These are phyloP conservation scores for Epinotia nisella DNA, from an alignment of 2,888 invertebrate genomes.

Conservation along the genomic window DNA sequence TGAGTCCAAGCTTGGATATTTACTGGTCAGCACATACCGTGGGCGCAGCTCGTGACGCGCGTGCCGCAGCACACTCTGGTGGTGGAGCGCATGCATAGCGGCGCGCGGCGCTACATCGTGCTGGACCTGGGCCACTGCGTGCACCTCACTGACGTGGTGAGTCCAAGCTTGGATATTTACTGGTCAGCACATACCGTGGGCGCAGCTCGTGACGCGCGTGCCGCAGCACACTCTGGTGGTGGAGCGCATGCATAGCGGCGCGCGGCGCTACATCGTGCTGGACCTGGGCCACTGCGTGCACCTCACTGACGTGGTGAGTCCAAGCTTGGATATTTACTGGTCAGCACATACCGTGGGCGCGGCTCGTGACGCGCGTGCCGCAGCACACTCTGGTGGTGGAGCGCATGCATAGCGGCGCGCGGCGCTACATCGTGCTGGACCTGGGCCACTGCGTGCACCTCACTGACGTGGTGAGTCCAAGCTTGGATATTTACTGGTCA, in stretches of 20 bases:
- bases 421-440: conserved; percentile 96
- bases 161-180: conserved; percentile 47
- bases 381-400: conserved; percentile 95
- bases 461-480: conserved; percentile 89
- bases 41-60: conserved; percentile 91
- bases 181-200: conserved; percentile 91
- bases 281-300: conserved; percentile 95
- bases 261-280: conserved; percentile 94
- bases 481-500: too few relatives aligned
- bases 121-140: conserved; percentile 95
- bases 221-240: conserved; percentile 95
- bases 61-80: conserved; percentile 94
- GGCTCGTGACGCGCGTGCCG: conserved; percentile 91
- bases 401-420: conserved; percentile 96
- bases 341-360: conserved; percentile 91
- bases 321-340: too few relatives aligned
- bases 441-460: conserved; percentile 94
- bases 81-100: conserved; percentile 97
- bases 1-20: conserved; percentile 55
- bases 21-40: too few relatives aligned
- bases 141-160: conserved; percentile 92
- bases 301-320: conserved; percentile 90
- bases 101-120: conserved; percentile 95
- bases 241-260: conserved; percentile 97
- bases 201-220: conserved; percentile 90